A percentile compares a stretch with the other conserved stretches of the same genome.
Evolutionary conservation across 2,113 vertebrate genomes (phyloP).

Genomic region (Periophthalmodon schlosseri): DNA sequence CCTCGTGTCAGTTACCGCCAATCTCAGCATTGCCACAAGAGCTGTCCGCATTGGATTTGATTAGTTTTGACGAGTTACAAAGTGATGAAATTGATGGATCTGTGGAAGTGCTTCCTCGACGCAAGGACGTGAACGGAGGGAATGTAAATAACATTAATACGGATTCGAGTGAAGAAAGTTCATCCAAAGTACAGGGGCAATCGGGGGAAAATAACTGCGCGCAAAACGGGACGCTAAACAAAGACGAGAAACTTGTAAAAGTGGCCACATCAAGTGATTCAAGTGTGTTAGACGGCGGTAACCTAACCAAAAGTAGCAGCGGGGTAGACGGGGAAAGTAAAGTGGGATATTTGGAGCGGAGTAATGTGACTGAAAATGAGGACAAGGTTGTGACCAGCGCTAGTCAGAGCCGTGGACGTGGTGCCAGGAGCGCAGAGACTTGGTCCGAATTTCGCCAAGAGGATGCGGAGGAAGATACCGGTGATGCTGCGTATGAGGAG

Average conservation of each 20-base stretch:
- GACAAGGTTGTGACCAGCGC: constrained; percentile 30
- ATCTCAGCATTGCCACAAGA: constrained; percentile 36
- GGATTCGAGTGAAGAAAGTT: constrained; percentile 64
- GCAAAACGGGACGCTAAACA: constrained; percentile 23
- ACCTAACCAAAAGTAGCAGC: constrained; percentile 10
- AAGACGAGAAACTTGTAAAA: constrained; percentile 50
- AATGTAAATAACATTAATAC: constrained; percentile 17
- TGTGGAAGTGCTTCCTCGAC: constrained; percentile 21
- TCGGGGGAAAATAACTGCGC: constrained; percentile 8
- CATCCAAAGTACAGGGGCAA: constrained; percentile 33
- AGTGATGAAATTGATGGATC: constrained; percentile 48
- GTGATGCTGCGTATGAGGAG: constrained; percentile 70
- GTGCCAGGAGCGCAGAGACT: constrained; percentile 65
- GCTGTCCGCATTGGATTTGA: constrained; percentile 40
- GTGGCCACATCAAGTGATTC: constrained; percentile 12
- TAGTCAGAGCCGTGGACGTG: constrained; percentile 35
- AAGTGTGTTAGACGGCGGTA: background rate
- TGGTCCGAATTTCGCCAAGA: constrained; percentile 60
- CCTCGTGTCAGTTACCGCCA: constrained; percentile 62
- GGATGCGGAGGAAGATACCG: constrained; percentile 40
- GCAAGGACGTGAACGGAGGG: background rate
- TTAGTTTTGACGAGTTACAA: constrained; percentile 38
- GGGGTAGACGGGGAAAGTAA: background rate
- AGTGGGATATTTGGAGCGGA: constrained; percentile 8
- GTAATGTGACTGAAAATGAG: constrained; percentile 11